Conservation (phyloP, 1,140 invertebrate genomes). For the Orchestia grillus region DNA sequence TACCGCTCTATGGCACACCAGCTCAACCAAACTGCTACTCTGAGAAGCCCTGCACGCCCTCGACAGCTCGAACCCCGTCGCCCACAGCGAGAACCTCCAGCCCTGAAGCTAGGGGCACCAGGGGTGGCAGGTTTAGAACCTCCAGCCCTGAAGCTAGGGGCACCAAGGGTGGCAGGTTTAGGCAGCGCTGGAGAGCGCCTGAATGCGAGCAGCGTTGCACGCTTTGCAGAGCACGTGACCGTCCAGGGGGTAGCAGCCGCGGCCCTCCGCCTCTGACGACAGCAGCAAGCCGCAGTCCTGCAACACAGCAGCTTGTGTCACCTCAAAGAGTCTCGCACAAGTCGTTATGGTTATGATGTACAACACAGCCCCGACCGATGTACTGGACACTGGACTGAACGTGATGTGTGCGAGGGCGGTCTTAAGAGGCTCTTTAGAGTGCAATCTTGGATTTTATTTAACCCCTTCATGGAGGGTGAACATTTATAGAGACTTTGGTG, state of each 20-base stretch:
- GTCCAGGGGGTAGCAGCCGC: slow-evolving; percentile 97
- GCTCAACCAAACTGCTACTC: neutral
- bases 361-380: too few relatives aligned
- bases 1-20: neutral
- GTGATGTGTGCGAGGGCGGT: too few relatives aligned
- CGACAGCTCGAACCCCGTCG: neutral
- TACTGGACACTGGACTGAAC: too few relatives aligned
- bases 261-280: slow-evolving; percentile 93
- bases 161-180: neutral
- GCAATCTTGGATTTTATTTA: too few relatives aligned
- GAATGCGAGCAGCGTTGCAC: slow-evolving; percentile 94
- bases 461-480: too few relatives aligned
- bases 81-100: too few relatives aligned
- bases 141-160: neutral
- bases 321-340: too few relatives aligned
- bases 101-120: neutral
- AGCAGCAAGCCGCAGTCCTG: slow-evolving; percentile 93
- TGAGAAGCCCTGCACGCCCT: neutral
- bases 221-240: slow-evolving; percentile 96
- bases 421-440: too few relatives aligned
- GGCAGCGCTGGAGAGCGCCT: slow-evolving; percentile 69
- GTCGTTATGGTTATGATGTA: too few relatives aligned
- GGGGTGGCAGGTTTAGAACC: neutral
- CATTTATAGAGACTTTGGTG: too few relatives aligned
- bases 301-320: neutral